Evolutionary conservation across 2,113 vertebrate species (phyloP), one percentile per base, ranked within the genome.

Genomic region (Rostratula benghalensis): DNA sequence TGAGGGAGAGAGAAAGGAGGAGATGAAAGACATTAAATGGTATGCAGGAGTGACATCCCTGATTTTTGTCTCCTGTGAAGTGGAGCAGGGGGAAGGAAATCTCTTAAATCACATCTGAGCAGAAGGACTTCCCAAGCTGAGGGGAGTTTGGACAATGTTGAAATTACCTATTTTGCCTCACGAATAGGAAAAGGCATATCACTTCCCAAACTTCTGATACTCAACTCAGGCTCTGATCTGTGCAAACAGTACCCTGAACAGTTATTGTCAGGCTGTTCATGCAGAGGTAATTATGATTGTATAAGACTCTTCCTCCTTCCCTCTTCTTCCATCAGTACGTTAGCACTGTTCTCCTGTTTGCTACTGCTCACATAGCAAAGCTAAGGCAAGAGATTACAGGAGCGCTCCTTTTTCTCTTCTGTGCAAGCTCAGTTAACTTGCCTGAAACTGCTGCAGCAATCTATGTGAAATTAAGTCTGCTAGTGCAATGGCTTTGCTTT

Each of bases 171-270:
- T 31, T 90, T 78, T 78, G 3, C 20, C 21, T 35, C 37, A 61
- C 3, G 1, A 3, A 14, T 1, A 63, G 15, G 31, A 22, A 89
- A 91, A 60, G 6, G 6, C 10, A 35, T 17, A 19, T 31, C 10
- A 11, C 14, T 70, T 57, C 41, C 31, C n/a, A 37, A 54, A 69
- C 6, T 83, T 73, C 15, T 59, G 54, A 10, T 41, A 9, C 12
- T 25, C 7, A 48, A 7, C 8, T 0, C 2, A 25, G 23, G 15
- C 30, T 63, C 18, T 6, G 2, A 5, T 39, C 37, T 74, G 20
- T 37, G 56, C 77, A 54, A 70, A 5, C 15, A 45, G 31, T 33
- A 13, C n/a, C 33, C 37, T 45, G 57, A 63, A 35, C 24, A 64
- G 43, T 17, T 41, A 7, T 10, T 59, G 48, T 46, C 65, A 82